Evolutionary conservation across 2,797 vertebrate genomes (phyloP).

Genomic region (Anguilla megastoma): DNA sequence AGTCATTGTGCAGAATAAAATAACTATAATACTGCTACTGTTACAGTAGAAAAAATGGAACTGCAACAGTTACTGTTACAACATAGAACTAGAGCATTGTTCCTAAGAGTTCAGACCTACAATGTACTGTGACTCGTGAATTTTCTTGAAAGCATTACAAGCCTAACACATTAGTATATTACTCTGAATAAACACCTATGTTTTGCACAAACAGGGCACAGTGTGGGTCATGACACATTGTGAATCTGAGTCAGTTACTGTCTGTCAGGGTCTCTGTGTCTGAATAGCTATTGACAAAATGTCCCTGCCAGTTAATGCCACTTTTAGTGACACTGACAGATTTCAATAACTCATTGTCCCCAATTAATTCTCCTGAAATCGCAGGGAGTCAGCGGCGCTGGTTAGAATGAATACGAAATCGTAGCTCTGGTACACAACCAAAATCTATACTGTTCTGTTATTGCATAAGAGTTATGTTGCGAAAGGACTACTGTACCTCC

Average conservation of each 20-base stretch:
- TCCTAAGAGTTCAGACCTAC: neutral
- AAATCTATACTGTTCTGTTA: conserved; percentile 70
- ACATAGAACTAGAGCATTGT: neutral
- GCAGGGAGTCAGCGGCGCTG: conserved; percentile 10
- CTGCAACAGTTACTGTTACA: neutral
- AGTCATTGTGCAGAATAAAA: neutral
- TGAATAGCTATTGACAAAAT: conserved; percentile 58
- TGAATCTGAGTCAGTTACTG: neutral
- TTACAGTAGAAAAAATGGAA: neutral
- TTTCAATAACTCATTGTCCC: conserved; percentile 58
- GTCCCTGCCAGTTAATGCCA: conserved; percentile 52
- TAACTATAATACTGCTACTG: neutral
- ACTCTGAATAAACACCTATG: neutral
- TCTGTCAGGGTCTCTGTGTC: conserved; percentile 3
- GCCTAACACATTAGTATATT: neutral
- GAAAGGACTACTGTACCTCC: conserved; percentile 38
- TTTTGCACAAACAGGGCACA: neutral
- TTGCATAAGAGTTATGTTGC: conserved; percentile 67
- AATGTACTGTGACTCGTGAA: neutral
- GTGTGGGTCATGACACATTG: conserved; percentile 3
- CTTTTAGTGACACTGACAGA: conserved; percentile 48
- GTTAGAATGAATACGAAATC: conserved; percentile 49
- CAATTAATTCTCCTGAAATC: conserved; percentile 52
- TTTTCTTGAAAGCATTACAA: neutral
- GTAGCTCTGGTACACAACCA: conserved; percentile 54